Percentiles rank a stretch among this genome's conserved stretches.
phyloP scores from a whole-genome alignment of 2,797 vertebrate species.

The Cossypha polioptera region DNA sequence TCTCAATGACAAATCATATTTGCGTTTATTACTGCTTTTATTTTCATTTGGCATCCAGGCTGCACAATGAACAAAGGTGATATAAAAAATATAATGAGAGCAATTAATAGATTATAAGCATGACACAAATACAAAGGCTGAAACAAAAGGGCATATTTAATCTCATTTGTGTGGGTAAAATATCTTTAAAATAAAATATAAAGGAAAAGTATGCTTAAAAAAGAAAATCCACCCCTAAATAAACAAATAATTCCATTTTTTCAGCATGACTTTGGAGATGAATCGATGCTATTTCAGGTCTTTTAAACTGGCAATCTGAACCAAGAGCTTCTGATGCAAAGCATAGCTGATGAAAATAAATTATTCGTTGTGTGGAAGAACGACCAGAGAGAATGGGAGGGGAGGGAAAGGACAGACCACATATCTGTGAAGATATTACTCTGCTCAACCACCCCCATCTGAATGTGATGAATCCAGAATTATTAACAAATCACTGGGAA shows the following conservation, averaged over 20 bases:
- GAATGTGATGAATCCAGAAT: background rate
- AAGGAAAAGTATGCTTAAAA: background rate
- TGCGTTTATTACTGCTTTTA: background rate
- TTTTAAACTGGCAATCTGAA: background rate
- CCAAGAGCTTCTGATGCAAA: background rate
- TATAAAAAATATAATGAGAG: background rate
- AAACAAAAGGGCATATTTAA: background rate
- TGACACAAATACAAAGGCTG: background rate
- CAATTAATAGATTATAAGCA: background rate
- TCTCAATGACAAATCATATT: background rate
- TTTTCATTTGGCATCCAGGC: background rate
- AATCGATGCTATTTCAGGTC: background rate
- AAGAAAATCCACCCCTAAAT: background rate
- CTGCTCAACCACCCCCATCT: background rate
- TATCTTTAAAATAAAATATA: background rate
- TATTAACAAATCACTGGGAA: background rate
- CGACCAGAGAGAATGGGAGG: background rate
- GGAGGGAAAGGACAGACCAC: background rate
- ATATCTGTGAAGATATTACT: background rate
- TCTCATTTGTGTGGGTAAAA: background rate
- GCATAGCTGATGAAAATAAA: background rate
- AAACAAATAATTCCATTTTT: background rate
- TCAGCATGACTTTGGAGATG: background rate
- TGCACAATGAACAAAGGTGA: background rate
- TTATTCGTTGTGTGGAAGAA: background rate